Evolutionary conservation across 1,140 invertebrate species (phyloP), one percentile per base, ranked within the genome.

Genomic region (Ips typographus): DNA sequence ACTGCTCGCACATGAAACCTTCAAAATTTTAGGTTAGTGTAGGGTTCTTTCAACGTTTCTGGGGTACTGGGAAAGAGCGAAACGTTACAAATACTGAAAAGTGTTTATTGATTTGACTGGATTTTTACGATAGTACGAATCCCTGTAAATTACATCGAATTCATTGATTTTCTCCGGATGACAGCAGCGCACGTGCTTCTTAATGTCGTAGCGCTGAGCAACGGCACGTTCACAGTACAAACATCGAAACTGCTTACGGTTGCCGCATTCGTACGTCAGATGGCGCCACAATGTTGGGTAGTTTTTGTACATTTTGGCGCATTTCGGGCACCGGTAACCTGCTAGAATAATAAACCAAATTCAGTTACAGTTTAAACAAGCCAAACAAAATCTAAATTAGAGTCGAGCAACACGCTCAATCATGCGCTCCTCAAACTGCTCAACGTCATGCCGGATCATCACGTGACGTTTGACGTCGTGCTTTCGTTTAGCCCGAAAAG

Each of bases 261-360:
- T 85, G 0, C 88, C 87, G 67, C 88, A 90, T 70, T 90, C 87
- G 70, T 87, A 85, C 44, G 83, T 83, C 67, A 86, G 79, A 74
- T 90, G 88, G 37, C 74, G 59, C 41, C 63, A 70, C 4, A 74
- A 68, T 2, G 69, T 65, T 1, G 71, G 58, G 40, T 71, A 71
- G 59, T 68, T 68, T 40, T 62, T 61, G 67, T 68, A 68, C 1
- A n/a, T 37, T 62, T 68, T 68, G 2, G 44, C 6, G 49, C 67
- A 68, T 4, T 40, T 61, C 4, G 41, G 42, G 43, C 67, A 68
- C 41, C 56, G 67, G 22, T 60, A 60, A 8, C 4, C 22, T 22
- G 22, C 22, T 22, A 22, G 22, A 22, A 22, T 22, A 22, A 22
- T 22, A 22, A 22, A 22, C 22, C 22, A 22, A 22, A 22, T 22